Evolutionary conservation across 1,140 invertebrate genomes (phyloP), one percentile per base, ranked within the genome.

Genomic region (Leptopilina boulardi): DNA sequence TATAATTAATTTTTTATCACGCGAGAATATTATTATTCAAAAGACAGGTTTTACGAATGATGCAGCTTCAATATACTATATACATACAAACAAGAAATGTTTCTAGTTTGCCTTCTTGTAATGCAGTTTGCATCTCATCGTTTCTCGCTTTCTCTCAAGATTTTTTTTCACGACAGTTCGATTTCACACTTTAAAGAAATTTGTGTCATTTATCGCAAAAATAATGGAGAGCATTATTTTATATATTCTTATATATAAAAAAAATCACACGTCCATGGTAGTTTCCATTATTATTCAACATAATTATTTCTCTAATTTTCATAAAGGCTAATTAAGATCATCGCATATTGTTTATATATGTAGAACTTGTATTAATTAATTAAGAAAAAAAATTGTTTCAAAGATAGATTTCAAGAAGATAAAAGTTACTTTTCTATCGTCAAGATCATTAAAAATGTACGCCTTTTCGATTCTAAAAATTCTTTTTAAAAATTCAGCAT

Each of bases 111-210:
- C 47, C 47, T 51, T 51, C 47, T 51, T 51, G 47, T n/a, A 51
- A 30, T 66, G 23, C 56, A 26, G 81, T 76, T 74, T 78, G 77
- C 79, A 80, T 80, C 80, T 80, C 80, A 80, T 80, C 74, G 78
- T 78, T 81, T 75, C 78, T 82, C 78, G 76, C 80, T 82, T 81
- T 81, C 82, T 83, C 80, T 74, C 44, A 74, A 74, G 78, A 81
- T 80, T 81, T 83, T 81, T 81, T 75, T 82, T 80, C 21, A 21
- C 13, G 56, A 30, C 23, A 66, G 56, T 66, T 66, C 56, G 56
- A 66, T 66, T 66, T 66, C 56, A 66, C 56, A 66, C 56, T 66
- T 9, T 30, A 30, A 66, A 11, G 56, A 66, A 30, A 66, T 66
- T 66, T 51, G 47, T 51, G 47, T 51, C 47, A 51, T 51, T 51